A percentile compares a stretch with the other conserved stretches of the same genome.
Evolutionary conservation across 35 echinoderm and acorn worm genomes (phyloP).

Genomic region (Patiria miniata): DNA sequence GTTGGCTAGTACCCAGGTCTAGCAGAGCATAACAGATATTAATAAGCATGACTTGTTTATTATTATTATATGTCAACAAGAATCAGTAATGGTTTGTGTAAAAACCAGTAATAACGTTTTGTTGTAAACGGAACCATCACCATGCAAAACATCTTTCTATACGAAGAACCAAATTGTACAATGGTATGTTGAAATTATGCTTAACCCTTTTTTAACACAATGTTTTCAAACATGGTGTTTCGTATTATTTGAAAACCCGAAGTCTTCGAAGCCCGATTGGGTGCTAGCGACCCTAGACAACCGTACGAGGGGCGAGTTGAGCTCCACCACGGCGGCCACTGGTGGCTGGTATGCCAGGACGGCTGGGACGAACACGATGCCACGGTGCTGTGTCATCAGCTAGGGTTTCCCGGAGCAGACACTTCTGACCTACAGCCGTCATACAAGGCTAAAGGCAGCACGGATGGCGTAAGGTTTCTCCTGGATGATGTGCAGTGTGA

Average conservation of each 20-base stretch:
- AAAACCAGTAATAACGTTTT: no score
- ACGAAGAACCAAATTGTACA: no score
- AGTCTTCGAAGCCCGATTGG: conserved; percentile 9
- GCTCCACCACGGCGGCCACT: background rate
- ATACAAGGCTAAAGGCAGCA: background rate
- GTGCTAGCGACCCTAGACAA: background rate
- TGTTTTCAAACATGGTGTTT: no score
- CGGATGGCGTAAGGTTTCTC: background rate
- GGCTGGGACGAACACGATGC: conserved; percentile 47
- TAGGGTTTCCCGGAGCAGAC: conserved; percentile 11
- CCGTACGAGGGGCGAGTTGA: conserved; percentile 38
- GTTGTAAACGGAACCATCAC: no score
- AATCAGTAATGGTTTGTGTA: no score
- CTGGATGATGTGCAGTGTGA: conserved; percentile 16
- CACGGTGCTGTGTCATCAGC: conserved; percentile 38
- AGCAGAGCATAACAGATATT: no score
- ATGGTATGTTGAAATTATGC: no score
- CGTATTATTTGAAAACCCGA: background rate
- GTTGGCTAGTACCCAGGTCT: no score
- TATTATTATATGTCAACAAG: no score
- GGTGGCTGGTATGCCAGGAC: conserved; percentile 43
- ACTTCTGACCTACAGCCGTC: background rate
- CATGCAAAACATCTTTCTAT: no score
- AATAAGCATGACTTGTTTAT: no score
- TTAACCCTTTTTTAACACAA: no score